Evolutionary conservation across 2,888 invertebrate genomes (phyloP), one percentile per base, ranked within the genome.

Genomic region (Cantharis lateralis): DNA sequence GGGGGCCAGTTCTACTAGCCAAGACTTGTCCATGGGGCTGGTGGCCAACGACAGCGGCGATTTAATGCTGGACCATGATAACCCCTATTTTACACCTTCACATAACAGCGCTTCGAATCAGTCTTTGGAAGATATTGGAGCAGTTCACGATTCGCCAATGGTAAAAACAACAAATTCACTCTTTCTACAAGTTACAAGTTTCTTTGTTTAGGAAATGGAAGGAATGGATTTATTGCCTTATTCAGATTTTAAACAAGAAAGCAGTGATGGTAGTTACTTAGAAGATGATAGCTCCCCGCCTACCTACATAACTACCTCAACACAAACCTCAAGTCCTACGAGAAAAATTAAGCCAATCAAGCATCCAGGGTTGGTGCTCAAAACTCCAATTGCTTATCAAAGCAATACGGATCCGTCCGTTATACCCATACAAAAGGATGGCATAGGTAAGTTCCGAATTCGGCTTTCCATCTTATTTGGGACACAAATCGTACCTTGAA

Each of bases 341-440:
- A 87, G 91, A 74, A 94, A 94, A 89, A 94, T 94, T 81, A 93
- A 93, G 86, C 93, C 94, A 62, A 91, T 94, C 68, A 93, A 92
- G 86, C 92, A 94, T 87, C 94, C 94, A 72, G 93, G 93, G 72
- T 89, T 94, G 78, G 93, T 94, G 83, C 88, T 94, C 81, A 94
- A 94, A 88, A 94, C 94, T 80, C 94, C 94, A 77, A 94, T 94
- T 81, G 94, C 94, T 70, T 94, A 94, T 88, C 93, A 94, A 86
- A 92, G 93, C 84, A 93, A 93, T 87, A 93, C 94, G 74, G 95
- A 96, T 89, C 92, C 95, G 78, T 94, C 95, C 80, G 95, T 96
- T 85, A 93, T 96, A 89, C 96, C 96, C 73, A 94, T 96, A 85
- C 93, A 94, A 88, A 95, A 94, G 89, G 95, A 96, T 88, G 96